These are phyloP conservation scores for Heliconius nattereri DNA, from an alignment of 1,140 invertebrate species.

Conservation along the genomic window DNA sequence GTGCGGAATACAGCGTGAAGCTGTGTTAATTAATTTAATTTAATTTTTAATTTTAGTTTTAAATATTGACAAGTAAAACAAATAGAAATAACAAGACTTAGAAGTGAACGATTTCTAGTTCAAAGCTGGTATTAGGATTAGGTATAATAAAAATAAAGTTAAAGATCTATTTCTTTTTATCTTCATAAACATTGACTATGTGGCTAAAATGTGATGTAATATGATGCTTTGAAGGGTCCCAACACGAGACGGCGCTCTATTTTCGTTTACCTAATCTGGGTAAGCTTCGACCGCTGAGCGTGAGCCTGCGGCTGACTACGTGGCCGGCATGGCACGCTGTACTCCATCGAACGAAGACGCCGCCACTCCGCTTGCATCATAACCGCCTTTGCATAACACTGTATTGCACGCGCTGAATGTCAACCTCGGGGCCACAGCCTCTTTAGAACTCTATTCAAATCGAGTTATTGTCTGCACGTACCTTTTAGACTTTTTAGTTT, in stretches of 20 bases:
- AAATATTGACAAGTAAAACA: background rate
- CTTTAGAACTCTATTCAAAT: conserved; percentile 46
- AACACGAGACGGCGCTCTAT: conserved; percentile 45
- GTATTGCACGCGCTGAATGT: conserved; percentile 68
- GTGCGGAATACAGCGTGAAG: too few relatives aligned
- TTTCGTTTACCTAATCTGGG: conserved; percentile 64
- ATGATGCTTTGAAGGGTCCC: conserved; percentile 31
- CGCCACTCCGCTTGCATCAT: conserved; percentile 59
- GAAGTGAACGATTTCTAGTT: background rate
- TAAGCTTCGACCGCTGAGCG: conserved; percentile 48
- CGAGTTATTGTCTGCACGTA: conserved; percentile 26
- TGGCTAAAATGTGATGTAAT: conserved; percentile 36
- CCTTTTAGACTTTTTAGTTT: background rate
- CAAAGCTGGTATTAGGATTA: background rate
- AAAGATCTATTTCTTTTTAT: background rate
- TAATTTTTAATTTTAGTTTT: background rate
- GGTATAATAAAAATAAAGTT: background rate
- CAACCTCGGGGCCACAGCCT: conserved; percentile 58
- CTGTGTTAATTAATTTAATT: background rate
- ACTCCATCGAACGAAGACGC: conserved; percentile 58
- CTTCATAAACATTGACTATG: background rate
- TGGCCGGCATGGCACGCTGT: conserved; percentile 52
- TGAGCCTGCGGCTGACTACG: conserved; percentile 50
- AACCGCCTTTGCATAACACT: conserved; percentile 67
- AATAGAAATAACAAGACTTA: background rate